Evolutionary conservation across 2,888 invertebrate species (phyloP).

Genomic region (Dolichopus griseipennis): DNA sequence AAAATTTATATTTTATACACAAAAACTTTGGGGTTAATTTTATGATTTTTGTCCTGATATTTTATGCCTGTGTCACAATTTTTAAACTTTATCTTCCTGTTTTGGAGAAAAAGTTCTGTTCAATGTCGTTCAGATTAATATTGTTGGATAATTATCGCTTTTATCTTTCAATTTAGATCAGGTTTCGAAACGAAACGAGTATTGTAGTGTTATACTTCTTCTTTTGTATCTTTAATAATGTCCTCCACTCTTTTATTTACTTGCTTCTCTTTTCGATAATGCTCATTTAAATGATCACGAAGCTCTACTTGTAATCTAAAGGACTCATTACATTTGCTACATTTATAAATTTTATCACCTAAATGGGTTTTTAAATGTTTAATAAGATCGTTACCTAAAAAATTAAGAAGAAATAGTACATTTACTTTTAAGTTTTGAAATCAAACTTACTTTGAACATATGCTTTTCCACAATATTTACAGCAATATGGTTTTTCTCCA

Average conservation of each 20-base stretch:
- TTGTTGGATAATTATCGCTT: too few relatives aligned
- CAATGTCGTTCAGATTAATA: background rate
- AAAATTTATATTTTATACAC: too few relatives aligned
- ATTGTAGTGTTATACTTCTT: too few relatives aligned
- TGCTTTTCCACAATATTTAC: constrained; percentile 48
- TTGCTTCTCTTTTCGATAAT: constrained; percentile 25
- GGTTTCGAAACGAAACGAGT: too few relatives aligned
- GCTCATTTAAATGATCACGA: constrained; percentile 27
- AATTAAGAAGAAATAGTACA: too few relatives aligned
- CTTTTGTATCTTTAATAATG: background rate
- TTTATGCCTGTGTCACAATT: too few relatives aligned
- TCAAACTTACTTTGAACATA: constrained; percentile 47
- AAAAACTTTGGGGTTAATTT: too few relatives aligned
- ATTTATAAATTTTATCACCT: constrained; percentile 50
- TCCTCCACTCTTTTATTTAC: background rate
- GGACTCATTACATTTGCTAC: constrained; percentile 29
- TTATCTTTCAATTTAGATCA: too few relatives aligned
- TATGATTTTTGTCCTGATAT: too few relatives aligned
- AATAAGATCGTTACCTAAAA: constrained; percentile 45
- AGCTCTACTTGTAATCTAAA: constrained; percentile 31
- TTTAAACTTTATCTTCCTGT: too few relatives aligned
- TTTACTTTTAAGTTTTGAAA: too few relatives aligned
- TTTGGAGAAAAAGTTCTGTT: too few relatives aligned
- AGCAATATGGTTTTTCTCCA: constrained; percentile 46
- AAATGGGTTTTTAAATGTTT: constrained; percentile 49